Base-by-base conservation (phyloP, 2,797 vertebrate species). In the Myotis daubentonii region DNA sequence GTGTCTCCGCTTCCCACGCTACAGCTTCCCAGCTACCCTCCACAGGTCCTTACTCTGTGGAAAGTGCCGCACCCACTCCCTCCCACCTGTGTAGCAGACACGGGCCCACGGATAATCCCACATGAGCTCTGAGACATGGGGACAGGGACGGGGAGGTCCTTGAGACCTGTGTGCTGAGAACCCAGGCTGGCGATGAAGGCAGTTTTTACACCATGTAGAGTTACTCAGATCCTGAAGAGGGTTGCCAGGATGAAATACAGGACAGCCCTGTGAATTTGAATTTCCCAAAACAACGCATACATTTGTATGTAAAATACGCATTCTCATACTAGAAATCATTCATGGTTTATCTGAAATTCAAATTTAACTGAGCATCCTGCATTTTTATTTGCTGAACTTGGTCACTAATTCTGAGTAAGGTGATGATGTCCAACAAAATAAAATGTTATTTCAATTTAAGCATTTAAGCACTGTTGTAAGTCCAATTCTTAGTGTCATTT, bases 341-440 rank as follows among this genome's bases (percentile, higher is more conserved):
- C 15, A 16, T 44, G 74, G 3, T 71, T 87, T 76, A 82, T 79
- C 82, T 87, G 65, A 94, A 71, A 86, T 83, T 66, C 70, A 91
- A 87, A 89, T 94, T 75, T 86, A 91, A 79, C 49, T 41, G 8
- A 57, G 66, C 7, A 66, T 33, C 28, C 47, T 87, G 1, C 65
- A 41, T 72, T 87, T 83, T 76, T 82, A 87, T 60, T 93, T 96
- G 88, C 53, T 75, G 19, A 57, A 78, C 71, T n/a, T 81, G 53
- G 55, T 81, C 33, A 30, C 47, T 28, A 62, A 68, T 71, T 51
- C 62, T 55, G 57, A 78, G 30, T 33, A 72, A 72, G 51, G 60
- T 49, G 71, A 62, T 51, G 51, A 87, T 76, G 36, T 89, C 44
- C 65, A 88, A 82, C 5, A 65, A 53, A 91, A 79, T 81, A 51